These are phyloP conservation scores for Cyanocitta stelleri DNA, from an alignment of 2,113 vertebrate genomes.

Conservation along the genomic window DNA sequence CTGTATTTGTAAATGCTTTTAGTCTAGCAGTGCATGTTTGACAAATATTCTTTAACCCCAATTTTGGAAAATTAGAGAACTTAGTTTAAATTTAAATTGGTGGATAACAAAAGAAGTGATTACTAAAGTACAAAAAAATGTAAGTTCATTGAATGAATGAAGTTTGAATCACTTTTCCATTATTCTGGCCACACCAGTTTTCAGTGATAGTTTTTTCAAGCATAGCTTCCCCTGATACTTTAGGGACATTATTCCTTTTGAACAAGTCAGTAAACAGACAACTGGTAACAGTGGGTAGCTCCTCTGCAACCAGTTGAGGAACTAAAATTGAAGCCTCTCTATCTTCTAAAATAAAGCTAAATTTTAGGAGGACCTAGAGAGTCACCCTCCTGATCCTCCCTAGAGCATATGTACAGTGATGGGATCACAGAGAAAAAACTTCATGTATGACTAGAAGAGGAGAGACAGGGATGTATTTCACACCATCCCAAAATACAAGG, in stretches of 20 bases:
- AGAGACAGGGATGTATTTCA: not conserved
- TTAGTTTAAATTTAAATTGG: not conserved
- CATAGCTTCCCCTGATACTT: not conserved
- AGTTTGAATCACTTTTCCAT: not conserved
- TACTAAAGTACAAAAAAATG: not conserved
- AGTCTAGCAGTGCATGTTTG: not conserved
- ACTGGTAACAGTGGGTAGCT: not conserved
- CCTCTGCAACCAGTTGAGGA: not conserved
- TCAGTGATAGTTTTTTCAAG: not conserved
- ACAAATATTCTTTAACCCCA: not conserved
- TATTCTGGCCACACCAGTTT: not conserved
- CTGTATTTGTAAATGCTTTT: not conserved
- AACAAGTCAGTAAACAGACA: not conserved
- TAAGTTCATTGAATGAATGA: not conserved
- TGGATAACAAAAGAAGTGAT: not conserved
- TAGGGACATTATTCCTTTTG: not conserved
- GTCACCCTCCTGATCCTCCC: not conserved
- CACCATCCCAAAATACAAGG: not conserved
- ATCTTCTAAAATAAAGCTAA: not conserved
- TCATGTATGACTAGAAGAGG: not conserved
- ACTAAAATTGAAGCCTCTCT: not conserved
- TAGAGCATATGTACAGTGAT: not conserved
- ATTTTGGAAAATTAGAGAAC: not conserved
- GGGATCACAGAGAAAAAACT: not conserved
- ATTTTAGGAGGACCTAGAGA: not conserved